A percentile compares a stretch with the other conserved stretches of the same genome.
phyloP scores from a whole-genome alignment of 1,140 invertebrate genomes.

The Spodoptera frugiperda region DNA sequence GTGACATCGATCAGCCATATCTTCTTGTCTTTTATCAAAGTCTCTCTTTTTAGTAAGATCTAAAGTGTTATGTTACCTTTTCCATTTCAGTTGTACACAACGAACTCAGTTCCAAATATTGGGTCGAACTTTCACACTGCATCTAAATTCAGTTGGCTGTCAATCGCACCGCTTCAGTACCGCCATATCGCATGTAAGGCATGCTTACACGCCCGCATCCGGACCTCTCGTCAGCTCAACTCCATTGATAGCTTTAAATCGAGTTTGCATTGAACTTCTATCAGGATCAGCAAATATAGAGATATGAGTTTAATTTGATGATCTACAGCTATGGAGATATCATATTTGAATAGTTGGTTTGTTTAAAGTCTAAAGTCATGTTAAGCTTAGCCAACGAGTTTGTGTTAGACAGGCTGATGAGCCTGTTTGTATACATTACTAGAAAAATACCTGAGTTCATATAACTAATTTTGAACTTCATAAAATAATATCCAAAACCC shows the following conservation, averaged over 20 bases:
- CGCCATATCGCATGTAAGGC: conserved; percentile 25
- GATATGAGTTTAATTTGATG: too few relatives aligned
- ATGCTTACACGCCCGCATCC: conserved; percentile 40
- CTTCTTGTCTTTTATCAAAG: too few relatives aligned
- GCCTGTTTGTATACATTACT: too few relatives aligned
- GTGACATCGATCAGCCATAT: too few relatives aligned
- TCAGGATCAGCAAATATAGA: background rate
- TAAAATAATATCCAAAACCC: background rate
- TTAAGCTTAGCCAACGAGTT: too few relatives aligned
- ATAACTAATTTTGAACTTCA: background rate
- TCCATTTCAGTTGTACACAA: too few relatives aligned
- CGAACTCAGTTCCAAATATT: background rate
- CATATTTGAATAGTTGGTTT: too few relatives aligned
- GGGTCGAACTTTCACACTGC: background rate
- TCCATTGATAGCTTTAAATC: conserved; percentile 34
- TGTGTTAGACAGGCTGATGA: too few relatives aligned
- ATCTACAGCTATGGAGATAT: background rate
- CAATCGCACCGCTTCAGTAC: conserved; percentile 7
- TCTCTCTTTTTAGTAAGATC: too few relatives aligned
- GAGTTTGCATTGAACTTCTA: conserved; percentile 36
- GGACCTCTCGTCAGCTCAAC: conserved; percentile 14
- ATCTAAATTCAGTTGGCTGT: conserved; percentile 16
- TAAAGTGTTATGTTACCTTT: background rate
- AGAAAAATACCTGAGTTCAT: too few relatives aligned
- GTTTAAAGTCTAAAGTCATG: too few relatives aligned